Base-by-base conservation (phyloP, 2,888 invertebrate genomes). In the Drosophila rubida region DNA sequence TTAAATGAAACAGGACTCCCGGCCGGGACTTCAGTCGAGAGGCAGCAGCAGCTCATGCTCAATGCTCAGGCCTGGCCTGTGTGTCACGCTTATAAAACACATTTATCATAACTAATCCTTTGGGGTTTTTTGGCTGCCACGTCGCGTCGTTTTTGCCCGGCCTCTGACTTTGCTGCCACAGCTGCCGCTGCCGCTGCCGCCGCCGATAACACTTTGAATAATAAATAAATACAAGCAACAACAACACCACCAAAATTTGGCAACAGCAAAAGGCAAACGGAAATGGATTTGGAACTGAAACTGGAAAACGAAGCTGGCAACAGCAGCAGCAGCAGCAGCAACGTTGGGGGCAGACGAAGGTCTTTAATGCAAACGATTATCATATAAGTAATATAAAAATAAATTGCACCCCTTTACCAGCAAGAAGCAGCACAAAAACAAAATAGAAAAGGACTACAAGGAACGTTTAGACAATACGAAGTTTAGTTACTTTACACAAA, bases 21-120 rank as follows among this genome's bases (percentile, higher is more conserved):
- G 60, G 39, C 22, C 46, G 48, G 46, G 25, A 9, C 30, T 27
- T 27, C 3, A 27, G 27, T 8, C 27, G n/a, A n/a, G n/a, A n/a
- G n/a, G n/a, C n/a, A n/a, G n/a, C n/a, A n/a, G n/a, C n/a, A n/a
- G n/a, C n/a, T 35, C n/a, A 5, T n/a, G n/a, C 32, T 32, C n/a
- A 4, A 32, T 11, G 32, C 32, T 37, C 35, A 37, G 5, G 14
- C 25, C 49, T 16, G 14, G 64, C 53, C 50, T 70, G 66, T 70
- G 55, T 78, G 83, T 76, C 87, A 87, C 87, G 82, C 86, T 87
- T 86, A 78, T 83, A 86, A 88, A 88, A 86, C 87, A 83, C 84
- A 84, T 84, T 84, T 84, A 84, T 84, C 88, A 86, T 86, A 84
- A 84, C 84, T 84, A 84, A 84, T 86, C 84, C 84, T 84, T 88